phyloP scores from a whole-genome alignment of 2,797 vertebrate genomes.

The Picus viridis region DNA sequence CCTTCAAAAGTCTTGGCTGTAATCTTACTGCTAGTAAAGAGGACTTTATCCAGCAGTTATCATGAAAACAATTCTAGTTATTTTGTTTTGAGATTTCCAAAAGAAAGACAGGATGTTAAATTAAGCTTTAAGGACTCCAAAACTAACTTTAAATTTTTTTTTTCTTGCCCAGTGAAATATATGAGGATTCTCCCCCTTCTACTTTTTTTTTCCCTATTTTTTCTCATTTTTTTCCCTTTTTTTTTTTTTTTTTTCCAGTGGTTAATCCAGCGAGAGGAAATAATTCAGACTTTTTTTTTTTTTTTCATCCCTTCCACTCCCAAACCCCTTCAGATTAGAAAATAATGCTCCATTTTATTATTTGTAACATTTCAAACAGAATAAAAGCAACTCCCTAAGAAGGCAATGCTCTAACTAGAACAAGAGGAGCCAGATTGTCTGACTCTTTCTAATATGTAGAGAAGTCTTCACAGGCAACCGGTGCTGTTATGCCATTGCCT shows the following conservation, averaged over 20 bases:
- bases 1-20: neutral
- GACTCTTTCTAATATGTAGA: neutral
- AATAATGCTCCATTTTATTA: neutral
- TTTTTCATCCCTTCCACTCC: neutral
- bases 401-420: neutral
- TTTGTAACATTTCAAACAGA: neutral
- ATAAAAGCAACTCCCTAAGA: neutral
- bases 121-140: neutral
- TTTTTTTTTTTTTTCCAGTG: neutral
- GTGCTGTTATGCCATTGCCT: neutral
- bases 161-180: neutral
- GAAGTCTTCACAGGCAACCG: neutral
- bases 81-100: neutral
- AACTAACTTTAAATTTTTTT: neutral
- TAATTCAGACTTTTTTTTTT: neutral
- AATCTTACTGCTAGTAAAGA: neutral
- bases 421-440: constrained; percentile 26
- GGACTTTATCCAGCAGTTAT: neutral
- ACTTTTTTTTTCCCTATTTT: neutral
- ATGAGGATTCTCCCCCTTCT: neutral
- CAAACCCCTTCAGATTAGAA: neutral
- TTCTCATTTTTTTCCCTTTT: neutral
- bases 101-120: neutral
- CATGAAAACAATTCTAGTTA: neutral
- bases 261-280: neutral